Conservation (phyloP, 2,797 vertebrate species). For the Galaxias olidus region DNA sequence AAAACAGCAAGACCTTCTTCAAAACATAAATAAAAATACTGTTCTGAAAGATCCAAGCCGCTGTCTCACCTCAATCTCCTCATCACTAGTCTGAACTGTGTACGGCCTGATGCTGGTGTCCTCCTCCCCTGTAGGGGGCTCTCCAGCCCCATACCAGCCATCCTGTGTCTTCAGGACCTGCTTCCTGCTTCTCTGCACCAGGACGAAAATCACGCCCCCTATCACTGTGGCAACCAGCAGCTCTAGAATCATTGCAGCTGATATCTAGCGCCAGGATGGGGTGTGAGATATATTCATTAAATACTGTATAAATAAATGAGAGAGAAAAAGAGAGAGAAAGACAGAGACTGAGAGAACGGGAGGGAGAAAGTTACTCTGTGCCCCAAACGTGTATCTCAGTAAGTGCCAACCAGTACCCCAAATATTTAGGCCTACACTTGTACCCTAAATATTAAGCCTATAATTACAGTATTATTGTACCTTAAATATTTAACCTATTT, state of each 20-base stretch:
- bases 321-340: neutral
- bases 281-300: neutral
- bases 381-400: no score
- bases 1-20: neutral
- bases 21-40: neutral
- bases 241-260: constrained; percentile 64
- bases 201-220: constrained; percentile 70
- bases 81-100: constrained; percentile 73
- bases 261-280: constrained; percentile 13
- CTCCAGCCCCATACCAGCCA: constrained; percentile 85
- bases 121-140: constrained; percentile 43
- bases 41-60: neutral
- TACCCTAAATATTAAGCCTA: no score
- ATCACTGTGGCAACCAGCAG: constrained; percentile 65
- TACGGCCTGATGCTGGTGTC: constrained; percentile 77
- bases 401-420: no score
- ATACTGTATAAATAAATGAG: neutral
- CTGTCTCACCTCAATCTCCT: constrained; percentile 79
- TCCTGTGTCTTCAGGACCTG: constrained; percentile 75
- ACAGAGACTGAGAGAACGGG: no score
- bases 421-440: no score
- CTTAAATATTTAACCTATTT: no score
- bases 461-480: no score
- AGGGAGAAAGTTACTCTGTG: no score
- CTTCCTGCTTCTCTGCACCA: constrained; percentile 66